A percentile compares a stretch with the other conserved stretches of the same genome.
phyloP scores from a whole-genome alignment of 1,140 invertebrate genomes.

The Lasioglossum albipes region DNA sequence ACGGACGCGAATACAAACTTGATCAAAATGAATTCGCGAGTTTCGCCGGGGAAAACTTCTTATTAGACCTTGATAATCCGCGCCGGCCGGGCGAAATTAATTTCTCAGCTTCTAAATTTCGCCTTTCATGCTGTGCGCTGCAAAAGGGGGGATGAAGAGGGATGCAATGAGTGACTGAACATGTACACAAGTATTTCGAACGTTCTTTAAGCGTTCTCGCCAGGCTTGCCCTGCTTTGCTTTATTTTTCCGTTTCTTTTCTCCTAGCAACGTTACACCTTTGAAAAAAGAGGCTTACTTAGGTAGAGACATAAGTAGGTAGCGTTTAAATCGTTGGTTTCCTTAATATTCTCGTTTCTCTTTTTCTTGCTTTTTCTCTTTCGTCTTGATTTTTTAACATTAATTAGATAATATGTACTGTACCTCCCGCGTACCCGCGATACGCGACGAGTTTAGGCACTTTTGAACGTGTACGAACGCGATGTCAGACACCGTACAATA shows the following conservation, averaged over 20 bases:
- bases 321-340: conserved; percentile 41
- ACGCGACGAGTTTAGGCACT: conserved; percentile 63
- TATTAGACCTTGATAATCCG: background rate
- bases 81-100: conserved; percentile 5
- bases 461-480: conserved; percentile 49
- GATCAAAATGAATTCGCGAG: background rate
- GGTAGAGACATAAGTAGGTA: conserved; percentile 59
- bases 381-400: conserved; percentile 12
- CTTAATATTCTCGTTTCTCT: background rate
- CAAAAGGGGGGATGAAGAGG: background rate
- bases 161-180: background rate
- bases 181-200: conserved; percentile 12
- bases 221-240: conserved; percentile 19
- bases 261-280: conserved; percentile 52
- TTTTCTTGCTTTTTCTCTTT: background rate
- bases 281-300: conserved; percentile 58
- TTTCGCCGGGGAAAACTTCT: conserved; percentile 7
- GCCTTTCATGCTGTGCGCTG: background rate
- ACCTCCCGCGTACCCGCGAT: conserved; percentile 48
- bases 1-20: background rate
- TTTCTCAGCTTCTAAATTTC: conserved; percentile 12
- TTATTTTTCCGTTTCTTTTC: conserved; percentile 38
- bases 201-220: conserved; percentile 30
- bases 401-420: conserved; percentile 53
- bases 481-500: conserved; percentile 30